These are phyloP conservation scores for Cataglyphis albicans DNA, from an alignment of 2,888 invertebrate genomes.

Conservation along the genomic window DNA sequence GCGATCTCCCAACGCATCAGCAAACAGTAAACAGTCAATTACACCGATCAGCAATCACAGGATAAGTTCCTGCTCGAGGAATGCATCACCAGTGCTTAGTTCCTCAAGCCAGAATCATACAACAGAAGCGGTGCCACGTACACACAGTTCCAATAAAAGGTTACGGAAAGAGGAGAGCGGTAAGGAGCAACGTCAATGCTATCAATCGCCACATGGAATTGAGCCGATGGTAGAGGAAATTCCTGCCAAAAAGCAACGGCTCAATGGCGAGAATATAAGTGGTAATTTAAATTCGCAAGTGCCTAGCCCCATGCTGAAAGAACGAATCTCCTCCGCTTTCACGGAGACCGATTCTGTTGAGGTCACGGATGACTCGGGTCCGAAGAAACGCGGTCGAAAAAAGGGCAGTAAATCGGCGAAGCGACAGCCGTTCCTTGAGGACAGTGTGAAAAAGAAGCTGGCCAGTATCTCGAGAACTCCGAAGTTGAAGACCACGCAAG, in stretches of 20 bases:
- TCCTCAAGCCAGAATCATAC: constrained; percentile 82
- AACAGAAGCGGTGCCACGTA: constrained; percentile 86
- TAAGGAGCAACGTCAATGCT: constrained; percentile 82
- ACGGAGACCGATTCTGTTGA: constrained; percentile 69
- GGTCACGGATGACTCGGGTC: constrained; percentile 78
- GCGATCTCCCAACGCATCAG: constrained; percentile 82
- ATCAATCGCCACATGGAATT: constrained; percentile 71
- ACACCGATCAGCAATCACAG: constrained; percentile 80
- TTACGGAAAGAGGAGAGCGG: constrained; percentile 86
- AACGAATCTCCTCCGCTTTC: constrained; percentile 79
- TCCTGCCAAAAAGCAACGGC: constrained; percentile 84
- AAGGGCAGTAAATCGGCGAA: constrained; percentile 88
- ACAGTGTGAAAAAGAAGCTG: constrained; percentile 88
- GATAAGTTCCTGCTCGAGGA: constrained; percentile 68
- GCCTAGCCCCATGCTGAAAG: constrained; percentile 85
- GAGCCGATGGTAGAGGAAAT: constrained; percentile 76
- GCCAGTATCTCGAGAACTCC: constrained; percentile 88
- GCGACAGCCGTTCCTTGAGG: constrained; percentile 86
- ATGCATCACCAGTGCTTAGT: constrained; percentile 77
- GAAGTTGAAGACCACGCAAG: constrained; percentile 92
- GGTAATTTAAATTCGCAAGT: constrained; percentile 86
- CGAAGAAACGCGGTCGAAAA: constrained; percentile 88
- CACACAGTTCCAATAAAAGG: constrained; percentile 87
- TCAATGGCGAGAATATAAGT: constrained; percentile 86
- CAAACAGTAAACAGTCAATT: constrained; percentile 79